These are phyloP conservation scores for Ornithoptera alexandrae DNA, from an alignment of 2,888 invertebrate genomes.

Conservation along the genomic window DNA sequence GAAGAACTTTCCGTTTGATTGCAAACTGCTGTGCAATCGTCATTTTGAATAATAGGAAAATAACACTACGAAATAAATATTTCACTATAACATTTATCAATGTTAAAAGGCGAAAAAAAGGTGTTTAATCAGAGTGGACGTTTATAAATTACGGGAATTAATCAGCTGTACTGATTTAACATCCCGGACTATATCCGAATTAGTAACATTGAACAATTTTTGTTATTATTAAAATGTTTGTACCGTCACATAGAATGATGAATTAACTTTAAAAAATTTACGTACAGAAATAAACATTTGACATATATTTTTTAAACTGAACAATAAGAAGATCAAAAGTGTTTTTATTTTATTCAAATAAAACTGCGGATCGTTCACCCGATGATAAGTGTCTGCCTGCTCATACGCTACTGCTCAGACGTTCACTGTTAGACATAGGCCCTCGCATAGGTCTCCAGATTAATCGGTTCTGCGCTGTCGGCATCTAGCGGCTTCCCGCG, in stretches of 20 bases:
- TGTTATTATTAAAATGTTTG: neutral
- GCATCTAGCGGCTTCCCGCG: too few species aligned
- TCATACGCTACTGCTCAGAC: too few species aligned
- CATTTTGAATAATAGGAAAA: constrained; percentile 12
- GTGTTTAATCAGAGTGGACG: constrained; percentile 26
- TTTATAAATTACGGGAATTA: constrained; percentile 29
- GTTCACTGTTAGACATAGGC: too few species aligned
- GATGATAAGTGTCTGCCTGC: too few species aligned
- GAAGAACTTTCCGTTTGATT: neutral
- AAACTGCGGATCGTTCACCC: too few species aligned
- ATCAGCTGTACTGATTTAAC: constrained; percentile 27
- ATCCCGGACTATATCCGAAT: constrained; percentile 22
- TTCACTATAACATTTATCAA: constrained; percentile 17
- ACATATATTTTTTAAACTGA: too few species aligned
- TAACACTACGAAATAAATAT: constrained; percentile 20
- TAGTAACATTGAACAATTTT: constrained; percentile 24
- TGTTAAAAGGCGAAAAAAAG: constrained; percentile 20
- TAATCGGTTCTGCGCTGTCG: too few species aligned
- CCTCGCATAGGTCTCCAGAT: too few species aligned
- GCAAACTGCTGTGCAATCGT: neutral
- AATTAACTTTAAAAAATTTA: neutral
- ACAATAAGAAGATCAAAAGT: too few species aligned
- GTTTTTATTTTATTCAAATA: too few species aligned
- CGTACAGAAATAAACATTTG: neutral
- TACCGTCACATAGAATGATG: neutral